Evolutionary conservation across 2,113 vertebrate genomes (phyloP).

Genomic region (Solea senegalensis): DNA sequence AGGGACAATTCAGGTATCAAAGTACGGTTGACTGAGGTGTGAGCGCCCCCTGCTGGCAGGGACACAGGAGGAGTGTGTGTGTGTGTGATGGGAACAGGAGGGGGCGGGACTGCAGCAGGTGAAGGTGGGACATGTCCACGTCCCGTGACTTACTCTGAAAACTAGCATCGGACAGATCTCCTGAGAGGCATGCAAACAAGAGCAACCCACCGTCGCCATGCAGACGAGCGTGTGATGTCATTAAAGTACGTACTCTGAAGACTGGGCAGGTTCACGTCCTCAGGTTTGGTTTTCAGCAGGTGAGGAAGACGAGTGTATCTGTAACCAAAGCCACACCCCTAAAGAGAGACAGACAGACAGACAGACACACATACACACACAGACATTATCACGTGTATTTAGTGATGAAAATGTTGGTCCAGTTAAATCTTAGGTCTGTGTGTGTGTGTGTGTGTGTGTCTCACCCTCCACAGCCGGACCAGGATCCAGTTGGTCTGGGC

Average conservation of each 20-base stretch:
- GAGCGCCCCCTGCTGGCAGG: too few species aligned
- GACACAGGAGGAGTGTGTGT: too few species aligned
- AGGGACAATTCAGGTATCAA: too few species aligned
- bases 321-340: slow-evolving; percentile 98
- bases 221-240: not conserved
- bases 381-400: not conserved
- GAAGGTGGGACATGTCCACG: not conserved
- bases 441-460: not conserved
- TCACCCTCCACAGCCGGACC: slow-evolving; percentile 96
- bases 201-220: slow-evolving; percentile 29
- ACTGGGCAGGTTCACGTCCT: slow-evolving; percentile 95
- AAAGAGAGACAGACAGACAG: not conserved
- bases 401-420: too few species aligned
- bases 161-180: slow-evolving; percentile 91
- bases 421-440: too few species aligned
- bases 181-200: slow-evolving; percentile 81
- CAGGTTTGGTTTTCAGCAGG: slow-evolving; percentile 96
- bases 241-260: slow-evolving; percentile 90
- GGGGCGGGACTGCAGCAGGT: too few species aligned
- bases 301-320: slow-evolving; percentile 97
- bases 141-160: slow-evolving; percentile 86
- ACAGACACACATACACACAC: not conserved
- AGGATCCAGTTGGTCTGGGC: slow-evolving; percentile 99
- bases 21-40: too few species aligned
- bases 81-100: too few species aligned